Evolutionary conservation across 2,797 vertebrate species (phyloP).

Genomic region (Hylomyscus alleni): DNA sequence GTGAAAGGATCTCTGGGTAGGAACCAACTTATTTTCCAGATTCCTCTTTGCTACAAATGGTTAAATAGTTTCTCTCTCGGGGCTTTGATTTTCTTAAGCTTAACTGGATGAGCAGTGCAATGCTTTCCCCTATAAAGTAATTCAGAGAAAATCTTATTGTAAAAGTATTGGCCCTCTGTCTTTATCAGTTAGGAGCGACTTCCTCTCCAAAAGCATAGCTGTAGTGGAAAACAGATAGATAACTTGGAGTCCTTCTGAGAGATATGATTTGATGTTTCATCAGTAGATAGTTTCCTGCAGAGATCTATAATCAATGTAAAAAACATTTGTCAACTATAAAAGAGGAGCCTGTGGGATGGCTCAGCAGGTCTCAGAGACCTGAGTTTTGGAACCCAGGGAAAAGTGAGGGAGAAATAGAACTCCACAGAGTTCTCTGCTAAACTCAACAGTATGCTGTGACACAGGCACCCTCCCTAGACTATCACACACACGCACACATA

Average conservation of each 20-base stretch:
- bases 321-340: conserved; percentile 37
- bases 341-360: background rate
- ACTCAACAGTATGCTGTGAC: background rate
- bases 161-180: background rate
- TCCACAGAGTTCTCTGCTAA: background rate
- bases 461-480: background rate
- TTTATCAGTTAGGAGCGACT: background rate
- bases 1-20: background rate
- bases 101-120: background rate
- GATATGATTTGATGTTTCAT: background rate
- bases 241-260: background rate
- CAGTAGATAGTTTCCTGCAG: background rate
- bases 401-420: background rate
- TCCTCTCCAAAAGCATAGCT: background rate
- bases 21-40: background rate
- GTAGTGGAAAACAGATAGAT: background rate
- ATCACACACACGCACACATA: background rate
- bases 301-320: background rate
- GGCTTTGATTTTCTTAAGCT: background rate
- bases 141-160: background rate
- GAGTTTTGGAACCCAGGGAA: background rate
- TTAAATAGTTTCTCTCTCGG: conserved; percentile 39
- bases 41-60: background rate
- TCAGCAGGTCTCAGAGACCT: background rate
- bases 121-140: background rate